Percentiles rank a stretch among this genome's conserved stretches.
phyloP scores from a whole-genome alignment of 2,888 invertebrate species.

The Rhorus exstirpatorius region DNA sequence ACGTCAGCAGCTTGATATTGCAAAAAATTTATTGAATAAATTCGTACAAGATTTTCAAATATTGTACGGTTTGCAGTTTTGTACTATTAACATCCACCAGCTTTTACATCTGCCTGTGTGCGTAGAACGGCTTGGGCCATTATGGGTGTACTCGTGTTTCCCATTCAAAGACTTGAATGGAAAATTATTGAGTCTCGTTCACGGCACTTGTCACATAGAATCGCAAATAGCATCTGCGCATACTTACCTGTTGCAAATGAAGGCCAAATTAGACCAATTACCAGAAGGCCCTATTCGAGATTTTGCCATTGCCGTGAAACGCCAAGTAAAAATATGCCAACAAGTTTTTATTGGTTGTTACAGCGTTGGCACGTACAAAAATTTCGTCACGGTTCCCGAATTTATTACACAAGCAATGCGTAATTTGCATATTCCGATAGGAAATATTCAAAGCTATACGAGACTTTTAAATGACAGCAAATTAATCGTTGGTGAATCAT shows the following conservation, averaged over 20 bases:
- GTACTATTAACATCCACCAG: slow-evolving; percentile 65
- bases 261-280: slow-evolving; percentile 47
- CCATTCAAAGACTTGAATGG: slow-evolving; percentile 69
- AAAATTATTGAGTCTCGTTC: no score
- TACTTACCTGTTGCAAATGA: slow-evolving; percentile 41
- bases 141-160: no score
- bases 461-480: slow-evolving; percentile 42
- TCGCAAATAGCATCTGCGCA: slow-evolving; percentile 66
- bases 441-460: slow-evolving; percentile 45
- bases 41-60: slow-evolving; percentile 62
- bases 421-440: slow-evolving; percentile 28
- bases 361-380: slow-evolving; percentile 61
- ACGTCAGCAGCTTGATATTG: slow-evolving; percentile 10
- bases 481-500: slow-evolving; percentile 39
- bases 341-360: slow-evolving; percentile 47
- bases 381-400: slow-evolving; percentile 17
- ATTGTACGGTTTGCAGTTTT: slow-evolving; percentile 58
- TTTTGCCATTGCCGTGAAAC: slow-evolving; percentile 56
- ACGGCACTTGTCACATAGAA: slow-evolving; percentile 66
- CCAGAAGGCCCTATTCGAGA: slow-evolving; percentile 55
- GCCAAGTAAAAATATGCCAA: slow-evolving; percentile 64
- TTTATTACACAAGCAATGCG: slow-evolving; percentile 31
- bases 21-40: no score
- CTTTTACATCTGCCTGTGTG: slow-evolving; percentile 60
- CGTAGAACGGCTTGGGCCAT: slow-evolving; percentile 66